Evolutionary conservation across 30 jellyfish, hydroid and myxozoan species (phyloP), one percentile per base, ranked within the genome.

Genomic region (Cassiopea xamachana): DNA sequence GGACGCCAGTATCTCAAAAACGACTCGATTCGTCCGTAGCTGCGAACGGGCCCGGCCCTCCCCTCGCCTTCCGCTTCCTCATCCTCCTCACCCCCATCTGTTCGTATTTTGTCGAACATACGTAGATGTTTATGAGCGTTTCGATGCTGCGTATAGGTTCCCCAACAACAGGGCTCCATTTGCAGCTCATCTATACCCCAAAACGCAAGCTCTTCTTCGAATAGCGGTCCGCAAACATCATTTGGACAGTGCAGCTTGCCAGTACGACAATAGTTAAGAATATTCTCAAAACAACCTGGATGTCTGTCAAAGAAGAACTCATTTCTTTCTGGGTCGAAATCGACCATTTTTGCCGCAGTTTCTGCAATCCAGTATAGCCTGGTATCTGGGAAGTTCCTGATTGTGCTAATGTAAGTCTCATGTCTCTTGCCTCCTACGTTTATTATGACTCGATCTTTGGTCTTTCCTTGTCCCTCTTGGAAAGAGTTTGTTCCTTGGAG

Each of bases 141-240:
- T 1, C 99, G 88, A 82, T 96, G 99, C 48, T 96, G 98, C 4
- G 97, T 96, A 89, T 96, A 96, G 17, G 96, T 91, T 5, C 98
- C 98, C 99, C 99, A 96, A 86, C 99, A 96, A 69, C 99, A 96
- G 0, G 99, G 99, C 91, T 96, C 99, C 99, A 96, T 96, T 93
- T 92, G 97, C 75, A 89, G 87, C 90, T 96, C 99, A 64, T 96
- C 99, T 3, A 96, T 90, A 27, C 99, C 99, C 99, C 99, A 96
- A 80, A 96, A 96, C 13, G 97, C 98, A 60, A 96, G 88, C 82
- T 96, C 99, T 92, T 96, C 92, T 51, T 96, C 99, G 69, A 96
- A 96, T 19, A 96, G 69, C 17, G 99, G 99, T 0, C 99, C 99
- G 69, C 99, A 96, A 17, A 96, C 99, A 87, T 96, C 99, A 80